Percentiles rank a stretch among this genome's conserved stretches.
Evolutionary conservation across 2,888 invertebrate species (phyloP).

Genomic region (Nomada fucata): DNA sequence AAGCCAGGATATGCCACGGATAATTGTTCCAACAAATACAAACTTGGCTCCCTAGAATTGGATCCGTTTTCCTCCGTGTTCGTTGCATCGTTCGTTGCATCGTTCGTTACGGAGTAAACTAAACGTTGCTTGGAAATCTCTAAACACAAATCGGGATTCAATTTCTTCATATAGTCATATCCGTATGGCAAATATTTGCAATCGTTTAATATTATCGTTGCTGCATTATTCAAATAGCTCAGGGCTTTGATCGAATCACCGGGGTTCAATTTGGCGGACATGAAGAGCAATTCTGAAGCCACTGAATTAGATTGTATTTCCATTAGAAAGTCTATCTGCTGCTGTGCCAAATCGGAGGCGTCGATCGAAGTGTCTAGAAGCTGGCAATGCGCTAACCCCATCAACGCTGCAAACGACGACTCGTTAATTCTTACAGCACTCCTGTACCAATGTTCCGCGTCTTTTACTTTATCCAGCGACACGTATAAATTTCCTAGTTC

Average conservation of each 20-base stretch:
- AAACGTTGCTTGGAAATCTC: conserved; percentile 92
- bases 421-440: conserved; percentile 94
- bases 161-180: conserved; percentile 88
- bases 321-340: conserved; percentile 94
- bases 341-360: conserved; percentile 89
- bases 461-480: conserved; percentile 90
- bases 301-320: conserved; percentile 90
- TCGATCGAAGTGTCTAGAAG: conserved; percentile 88
- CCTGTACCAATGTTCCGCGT: conserved; percentile 92
- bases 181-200: conserved; percentile 89
- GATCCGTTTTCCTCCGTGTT: conserved; percentile 7
- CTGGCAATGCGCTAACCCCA: conserved; percentile 94
- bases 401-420: conserved; percentile 91
- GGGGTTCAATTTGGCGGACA: conserved; percentile 88
- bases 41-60: conserved; percentile 42
- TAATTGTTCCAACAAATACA: conserved; percentile 87
- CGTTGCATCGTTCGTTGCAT: conserved; percentile 85
- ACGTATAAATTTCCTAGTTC: conserved; percentile 94
- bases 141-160: conserved; percentile 95
- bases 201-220: conserved; percentile 84
- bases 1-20: conserved; percentile 93
- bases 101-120: conserved; percentile 89
- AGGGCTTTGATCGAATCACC: conserved; percentile 86
- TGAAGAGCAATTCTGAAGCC: conserved; percentile 88
- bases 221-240: conserved; percentile 87